These are phyloP conservation scores for Ganaspis sp. DNA, from an alignment of 1,140 invertebrate genomes.

Conservation along the genomic window DNA sequence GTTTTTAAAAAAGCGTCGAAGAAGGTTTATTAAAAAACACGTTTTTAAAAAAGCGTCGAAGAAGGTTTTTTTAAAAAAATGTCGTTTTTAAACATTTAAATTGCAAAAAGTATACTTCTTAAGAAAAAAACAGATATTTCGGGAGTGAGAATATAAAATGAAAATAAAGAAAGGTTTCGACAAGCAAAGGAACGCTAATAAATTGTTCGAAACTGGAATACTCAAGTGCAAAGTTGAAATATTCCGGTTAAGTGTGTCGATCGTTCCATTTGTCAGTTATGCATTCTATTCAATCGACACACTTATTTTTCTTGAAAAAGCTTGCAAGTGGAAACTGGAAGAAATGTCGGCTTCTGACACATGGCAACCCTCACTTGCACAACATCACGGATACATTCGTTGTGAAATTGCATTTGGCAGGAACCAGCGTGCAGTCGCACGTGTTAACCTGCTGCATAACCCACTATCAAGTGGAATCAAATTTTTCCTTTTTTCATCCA, in stretches of 20 bases:
- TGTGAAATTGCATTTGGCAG: neutral
- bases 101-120: too few relatives aligned
- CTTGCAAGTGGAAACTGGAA: neutral
- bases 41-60: too few relatives aligned
- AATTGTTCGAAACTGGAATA: neutral
- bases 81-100: too few relatives aligned
- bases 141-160: too few relatives aligned
- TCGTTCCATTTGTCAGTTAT: neutral
- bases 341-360: neutral
- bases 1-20: too few relatives aligned
- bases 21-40: too few relatives aligned
- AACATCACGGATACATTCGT: neutral
- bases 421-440: neutral
- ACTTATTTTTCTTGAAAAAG: neutral
- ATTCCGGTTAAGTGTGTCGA: neutral
- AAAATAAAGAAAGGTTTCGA: too few relatives aligned
- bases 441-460: neutral
- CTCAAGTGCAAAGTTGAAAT: neutral
- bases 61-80: too few relatives aligned
- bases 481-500: slow-evolving; percentile 34
- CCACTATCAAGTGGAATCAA: slow-evolving; percentile 37
- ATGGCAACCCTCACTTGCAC: neutral
- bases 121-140: too few relatives aligned
- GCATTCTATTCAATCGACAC: neutral
- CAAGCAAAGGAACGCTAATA: too few relatives aligned